phyloP scores from a whole-genome alignment of 53 echinoderm and acorn worm species.

The Mesocentrotus franciscanus region DNA sequence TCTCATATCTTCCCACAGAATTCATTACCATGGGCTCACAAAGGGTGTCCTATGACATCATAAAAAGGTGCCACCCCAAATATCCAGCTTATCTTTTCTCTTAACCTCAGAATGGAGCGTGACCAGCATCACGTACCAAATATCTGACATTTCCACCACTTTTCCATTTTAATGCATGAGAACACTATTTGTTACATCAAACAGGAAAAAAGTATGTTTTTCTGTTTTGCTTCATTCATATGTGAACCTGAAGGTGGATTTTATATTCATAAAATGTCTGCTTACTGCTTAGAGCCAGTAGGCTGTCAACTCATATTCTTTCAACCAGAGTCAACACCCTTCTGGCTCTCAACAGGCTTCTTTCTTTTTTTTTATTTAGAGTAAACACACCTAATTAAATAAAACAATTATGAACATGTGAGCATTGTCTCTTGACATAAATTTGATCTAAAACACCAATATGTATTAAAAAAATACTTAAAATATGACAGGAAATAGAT shows the following conservation, averaged over 20 bases:
- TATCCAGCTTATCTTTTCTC: neutral
- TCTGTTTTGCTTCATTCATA: neutral
- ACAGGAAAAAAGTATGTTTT: neutral
- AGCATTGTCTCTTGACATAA: no score
- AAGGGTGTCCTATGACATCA: slow-evolving; percentile 29
- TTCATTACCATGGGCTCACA: slow-evolving; percentile 7
- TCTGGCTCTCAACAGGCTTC: no score
- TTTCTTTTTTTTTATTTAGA: no score
- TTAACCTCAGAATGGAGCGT: neutral
- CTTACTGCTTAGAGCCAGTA: no score
- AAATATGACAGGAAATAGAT: no score
- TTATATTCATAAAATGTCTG: no score
- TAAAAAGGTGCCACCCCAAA: neutral
- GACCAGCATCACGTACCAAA: neutral
- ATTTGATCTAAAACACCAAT: no score
- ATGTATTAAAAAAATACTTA: no score
- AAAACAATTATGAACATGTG: no score
- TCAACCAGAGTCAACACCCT: no score
- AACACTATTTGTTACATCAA: neutral
- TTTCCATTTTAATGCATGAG: neutral
- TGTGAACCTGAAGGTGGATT: neutral
- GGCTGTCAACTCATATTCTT: no score
- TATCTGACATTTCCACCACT: neutral
- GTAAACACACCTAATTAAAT: no score
- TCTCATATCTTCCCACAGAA: neutral